A percentile compares a stretch with the other conserved stretches of the same genome.
phyloP scores from a whole-genome alignment of 2,797 vertebrate species.

The Sebastes alutus region DNA sequence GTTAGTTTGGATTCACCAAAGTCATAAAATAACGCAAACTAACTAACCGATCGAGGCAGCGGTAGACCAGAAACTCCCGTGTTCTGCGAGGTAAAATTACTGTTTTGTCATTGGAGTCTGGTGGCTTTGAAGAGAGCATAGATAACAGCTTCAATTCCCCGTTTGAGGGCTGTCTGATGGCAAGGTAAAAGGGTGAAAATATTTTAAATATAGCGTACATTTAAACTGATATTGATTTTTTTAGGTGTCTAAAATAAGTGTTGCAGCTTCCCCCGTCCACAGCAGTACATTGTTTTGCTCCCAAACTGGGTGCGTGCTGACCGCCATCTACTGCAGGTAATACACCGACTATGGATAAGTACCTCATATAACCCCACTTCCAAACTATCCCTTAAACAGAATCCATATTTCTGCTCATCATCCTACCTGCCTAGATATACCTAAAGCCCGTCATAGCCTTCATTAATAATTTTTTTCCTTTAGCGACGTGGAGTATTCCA shows the following conservation, averaged over 20 bases:
- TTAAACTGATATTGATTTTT: background rate
- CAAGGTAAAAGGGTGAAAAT: accelerated
- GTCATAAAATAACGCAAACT: no score
- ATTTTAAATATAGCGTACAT: background rate
- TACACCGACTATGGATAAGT: background rate
- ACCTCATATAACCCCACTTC: background rate
- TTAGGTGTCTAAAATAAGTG: no score
- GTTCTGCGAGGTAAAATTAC: no score
- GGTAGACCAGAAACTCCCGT: no score
- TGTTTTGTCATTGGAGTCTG: no score
- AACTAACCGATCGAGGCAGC: no score
- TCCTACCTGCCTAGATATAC: background rate
- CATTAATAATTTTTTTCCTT: slow-evolving; percentile 43
- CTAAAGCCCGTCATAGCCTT: slow-evolving; percentile 24
- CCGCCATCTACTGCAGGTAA: background rate
- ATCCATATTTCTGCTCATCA: slow-evolving; percentile 1
- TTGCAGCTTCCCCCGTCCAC: background rate
- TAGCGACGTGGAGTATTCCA: slow-evolving; percentile 32
- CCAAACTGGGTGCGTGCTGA: background rate
- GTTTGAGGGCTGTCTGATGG: no score
- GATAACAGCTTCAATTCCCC: no score
- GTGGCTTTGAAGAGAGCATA: no score
- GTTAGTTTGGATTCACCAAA: no score
- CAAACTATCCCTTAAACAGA: background rate
- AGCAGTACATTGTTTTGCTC: no score